Percentiles rank a stretch among this genome's conserved stretches.
These are phyloP conservation scores for Steinernema scapterisci DNA, from an alignment of 2,888 invertebrate species.

Conservation along the genomic window DNA sequence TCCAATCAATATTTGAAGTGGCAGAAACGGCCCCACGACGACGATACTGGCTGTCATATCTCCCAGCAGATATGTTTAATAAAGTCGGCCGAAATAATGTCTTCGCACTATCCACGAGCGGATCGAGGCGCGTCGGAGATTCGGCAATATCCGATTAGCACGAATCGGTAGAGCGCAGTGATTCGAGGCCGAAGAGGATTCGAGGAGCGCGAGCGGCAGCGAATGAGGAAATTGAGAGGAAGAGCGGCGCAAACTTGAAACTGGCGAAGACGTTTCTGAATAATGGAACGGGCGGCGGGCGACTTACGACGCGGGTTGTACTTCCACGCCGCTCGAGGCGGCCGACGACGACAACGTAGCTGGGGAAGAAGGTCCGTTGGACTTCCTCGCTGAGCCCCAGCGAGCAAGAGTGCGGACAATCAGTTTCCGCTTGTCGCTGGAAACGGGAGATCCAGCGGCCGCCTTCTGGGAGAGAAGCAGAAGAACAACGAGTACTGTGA, in stretches of 20 bases:
- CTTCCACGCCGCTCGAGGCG: background rate
- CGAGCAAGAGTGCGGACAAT: background rate
- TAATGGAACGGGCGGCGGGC: background rate
- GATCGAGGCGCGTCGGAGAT: background rate
- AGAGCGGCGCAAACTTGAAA: background rate
- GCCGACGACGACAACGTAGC: too few species aligned
- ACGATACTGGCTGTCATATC: too few species aligned
- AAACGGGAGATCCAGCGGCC: background rate
- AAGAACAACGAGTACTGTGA: background rate
- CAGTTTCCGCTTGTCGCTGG: too few species aligned
- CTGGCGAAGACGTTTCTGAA: background rate
- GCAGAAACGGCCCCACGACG: slow-evolving; percentile 2
- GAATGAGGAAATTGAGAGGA: slow-evolving; percentile 20
- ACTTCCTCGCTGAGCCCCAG: background rate
- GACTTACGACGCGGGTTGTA: background rate
- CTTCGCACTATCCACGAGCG: background rate
- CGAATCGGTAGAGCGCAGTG: background rate
- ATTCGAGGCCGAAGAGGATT: background rate
- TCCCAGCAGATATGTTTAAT: too few species aligned
- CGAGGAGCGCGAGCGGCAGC: background rate
- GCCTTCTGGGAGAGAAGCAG: background rate
- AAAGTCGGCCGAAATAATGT: background rate
- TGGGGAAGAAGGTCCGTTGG: too few species aligned
- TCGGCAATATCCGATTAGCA: background rate
- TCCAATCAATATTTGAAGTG: slow-evolving; percentile 8